phyloP scores from a whole-genome alignment of 2,888 invertebrate genomes.

The Epirrita christyi region DNA sequence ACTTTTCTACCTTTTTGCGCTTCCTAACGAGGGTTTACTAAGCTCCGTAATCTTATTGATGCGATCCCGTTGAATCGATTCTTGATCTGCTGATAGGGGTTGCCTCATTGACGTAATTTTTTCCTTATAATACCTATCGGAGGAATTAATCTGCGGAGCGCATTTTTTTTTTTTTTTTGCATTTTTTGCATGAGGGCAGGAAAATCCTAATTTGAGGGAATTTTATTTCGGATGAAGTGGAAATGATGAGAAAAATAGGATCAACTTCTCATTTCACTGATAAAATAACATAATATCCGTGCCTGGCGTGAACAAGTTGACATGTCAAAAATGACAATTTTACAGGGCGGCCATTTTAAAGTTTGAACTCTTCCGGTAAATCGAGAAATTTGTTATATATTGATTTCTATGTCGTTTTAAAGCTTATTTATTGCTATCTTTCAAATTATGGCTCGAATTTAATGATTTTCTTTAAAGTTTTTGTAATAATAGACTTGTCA shows the following conservation, averaged over 20 bases:
- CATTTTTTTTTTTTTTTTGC: too few relatives aligned
- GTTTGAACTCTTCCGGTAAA: too few relatives aligned
- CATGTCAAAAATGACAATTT: too few relatives aligned
- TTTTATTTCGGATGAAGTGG: constrained; percentile 6
- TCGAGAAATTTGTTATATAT: too few relatives aligned
- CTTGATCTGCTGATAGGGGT: constrained; percentile 42
- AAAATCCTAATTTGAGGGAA: constrained; percentile 5
- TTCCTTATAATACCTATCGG: constrained; percentile 22
- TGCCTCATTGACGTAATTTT: constrained; percentile 21
- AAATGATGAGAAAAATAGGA: constrained; percentile 5
- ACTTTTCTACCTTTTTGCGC: constrained; percentile 33
- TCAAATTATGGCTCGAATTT: too few relatives aligned
- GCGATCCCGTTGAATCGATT: constrained; percentile 34
- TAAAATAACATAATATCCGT: background rate
- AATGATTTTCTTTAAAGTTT: too few relatives aligned
- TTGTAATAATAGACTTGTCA: too few relatives aligned
- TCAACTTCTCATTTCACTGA: background rate
- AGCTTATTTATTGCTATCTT: too few relatives aligned
- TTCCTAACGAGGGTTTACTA: constrained; percentile 44
- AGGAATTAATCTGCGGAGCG: constrained; percentile 17
- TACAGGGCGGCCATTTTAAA: too few relatives aligned
- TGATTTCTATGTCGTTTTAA: too few relatives aligned
- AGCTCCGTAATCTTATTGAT: constrained; percentile 44
- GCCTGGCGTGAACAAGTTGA: too few relatives aligned
- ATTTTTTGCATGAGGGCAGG: constrained; percentile 2